Evolutionary conservation across 1,140 invertebrate genomes (phyloP), one percentile per base, ranked within the genome.

Genomic region (Himalopsyche phryganea): DNA sequence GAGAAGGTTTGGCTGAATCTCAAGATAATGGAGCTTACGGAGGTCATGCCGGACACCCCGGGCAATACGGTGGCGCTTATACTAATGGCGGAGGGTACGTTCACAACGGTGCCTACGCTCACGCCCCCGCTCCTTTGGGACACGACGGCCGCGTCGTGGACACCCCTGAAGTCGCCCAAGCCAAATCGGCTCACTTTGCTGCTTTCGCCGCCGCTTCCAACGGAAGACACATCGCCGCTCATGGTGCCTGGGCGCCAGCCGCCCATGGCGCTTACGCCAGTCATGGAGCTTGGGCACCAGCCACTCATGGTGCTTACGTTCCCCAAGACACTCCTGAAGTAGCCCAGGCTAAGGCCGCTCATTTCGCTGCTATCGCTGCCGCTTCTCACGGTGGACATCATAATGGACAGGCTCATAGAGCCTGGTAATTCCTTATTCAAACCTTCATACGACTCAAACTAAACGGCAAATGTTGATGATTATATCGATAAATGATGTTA

Each of bases 241-340:
- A 56, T 58, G 60, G 60, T 17, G 60, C 42, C 2, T 45, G 17
- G 38, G 56, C 48, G 17, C 47, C 44, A 15, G 55, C 55, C 14
- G 23, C 23, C 11, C 38, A 40, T 40, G 15, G n/a, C n/a, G n/a
- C n/a, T n/a, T n/a, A n/a, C 42, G 60, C 55, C 15, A 46, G 50
- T 10, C 45, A 58, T 14, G 60, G 55, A 48, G 50, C 40, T 20
- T 50, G 54, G 13, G 60, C 42, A 7, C 38, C 33, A 10, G 50
- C 32, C 32, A 18, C n/a, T 17, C 23, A 52, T 18, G 36, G 47
- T 28, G 47, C 47, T 13, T 9, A 51, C 4, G 49, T 49, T 66
- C 75, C 77, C 67, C 69, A 76, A 58, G 76, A 78, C 68, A 78
- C 76, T 20, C 75, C 76, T 53, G 76, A 78, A 60, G 76, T 78